These are phyloP conservation scores for Sphaeridia pumilis DNA, from an alignment of 2,888 invertebrate species.

Conservation along the genomic window DNA sequence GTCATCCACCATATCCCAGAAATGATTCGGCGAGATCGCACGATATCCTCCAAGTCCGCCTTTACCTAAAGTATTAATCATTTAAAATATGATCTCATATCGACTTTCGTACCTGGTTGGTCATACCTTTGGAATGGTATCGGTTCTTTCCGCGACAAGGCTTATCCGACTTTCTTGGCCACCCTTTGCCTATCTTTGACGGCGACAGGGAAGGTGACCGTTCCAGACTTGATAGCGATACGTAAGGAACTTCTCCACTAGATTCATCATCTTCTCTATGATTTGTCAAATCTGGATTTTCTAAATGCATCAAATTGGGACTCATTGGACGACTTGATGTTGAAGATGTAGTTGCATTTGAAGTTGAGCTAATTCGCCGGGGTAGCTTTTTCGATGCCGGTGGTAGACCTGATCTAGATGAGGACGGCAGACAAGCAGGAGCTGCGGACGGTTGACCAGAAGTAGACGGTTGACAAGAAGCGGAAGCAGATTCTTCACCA, in stretches of 20 bases:
- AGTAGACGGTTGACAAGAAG: no score
- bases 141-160: not conserved
- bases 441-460: no score
- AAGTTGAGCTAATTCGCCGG: not conserved
- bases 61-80: not conserved
- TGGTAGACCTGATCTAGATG: not conserved
- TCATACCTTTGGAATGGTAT: not conserved
- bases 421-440: not conserved
- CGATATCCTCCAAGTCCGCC: not conserved
- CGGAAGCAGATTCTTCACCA: no score
- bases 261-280: not conserved
- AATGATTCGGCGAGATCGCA: slow-evolving; percentile 7
- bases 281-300: not conserved
- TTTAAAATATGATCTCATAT: not conserved
- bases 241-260: slow-evolving; percentile 1
- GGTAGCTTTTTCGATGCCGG: not conserved
- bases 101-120: no score
- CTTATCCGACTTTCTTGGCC: not conserved
- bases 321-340: not conserved
- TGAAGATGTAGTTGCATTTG: not conserved
- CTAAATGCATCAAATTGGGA: not conserved
- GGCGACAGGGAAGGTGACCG: not conserved
- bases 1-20: slow-evolving; percentile 11
- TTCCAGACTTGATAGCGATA: not conserved
- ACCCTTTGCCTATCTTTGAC: no score